phyloP scores from a whole-genome alignment of 2,888 invertebrate genomes.

The Thera britannica region DNA sequence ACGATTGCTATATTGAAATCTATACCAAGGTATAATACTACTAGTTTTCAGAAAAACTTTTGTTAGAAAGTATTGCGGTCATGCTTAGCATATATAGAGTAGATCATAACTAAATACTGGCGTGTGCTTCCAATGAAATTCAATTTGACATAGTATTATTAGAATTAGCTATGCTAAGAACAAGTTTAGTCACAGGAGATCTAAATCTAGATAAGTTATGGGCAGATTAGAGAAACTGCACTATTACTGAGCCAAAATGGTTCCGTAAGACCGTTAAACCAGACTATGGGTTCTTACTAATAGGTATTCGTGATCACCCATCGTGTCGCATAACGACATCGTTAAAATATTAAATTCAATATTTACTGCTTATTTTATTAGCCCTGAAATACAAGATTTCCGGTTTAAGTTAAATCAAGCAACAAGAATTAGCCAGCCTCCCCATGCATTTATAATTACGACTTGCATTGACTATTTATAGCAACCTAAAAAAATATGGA shows the following conservation, averaged over 20 bases:
- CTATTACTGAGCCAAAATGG: conserved; percentile 26
- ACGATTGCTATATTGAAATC: no score
- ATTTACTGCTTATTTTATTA: conserved; percentile 40
- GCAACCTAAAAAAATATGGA: neutral
- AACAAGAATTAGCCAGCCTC: neutral
- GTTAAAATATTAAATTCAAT: conserved; percentile 38
- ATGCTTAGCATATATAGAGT: neutral
- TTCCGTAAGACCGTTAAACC: conserved; percentile 27
- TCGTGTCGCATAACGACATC: conserved; percentile 20
- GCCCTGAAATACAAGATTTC: conserved; percentile 42
- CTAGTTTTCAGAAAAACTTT: neutral
- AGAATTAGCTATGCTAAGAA: conserved; percentile 33
- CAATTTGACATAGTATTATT: conserved; percentile 29
- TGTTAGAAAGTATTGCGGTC: neutral
- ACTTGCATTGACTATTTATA: neutral
- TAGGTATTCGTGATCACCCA: conserved; percentile 27
- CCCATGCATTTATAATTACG: neutral
- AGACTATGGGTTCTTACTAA: conserved; percentile 29
- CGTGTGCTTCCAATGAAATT: conserved; percentile 38
- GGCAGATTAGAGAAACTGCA: conserved; percentile 18
- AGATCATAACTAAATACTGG: neutral
- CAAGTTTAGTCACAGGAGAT: conserved; percentile 26
- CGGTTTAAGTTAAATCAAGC: conserved; percentile 29
- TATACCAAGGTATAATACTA: no score
- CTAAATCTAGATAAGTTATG: conserved; percentile 36